Conservation (phyloP, 92 coral and sea anemone species). For the Zoanthus gigantus region DNA sequence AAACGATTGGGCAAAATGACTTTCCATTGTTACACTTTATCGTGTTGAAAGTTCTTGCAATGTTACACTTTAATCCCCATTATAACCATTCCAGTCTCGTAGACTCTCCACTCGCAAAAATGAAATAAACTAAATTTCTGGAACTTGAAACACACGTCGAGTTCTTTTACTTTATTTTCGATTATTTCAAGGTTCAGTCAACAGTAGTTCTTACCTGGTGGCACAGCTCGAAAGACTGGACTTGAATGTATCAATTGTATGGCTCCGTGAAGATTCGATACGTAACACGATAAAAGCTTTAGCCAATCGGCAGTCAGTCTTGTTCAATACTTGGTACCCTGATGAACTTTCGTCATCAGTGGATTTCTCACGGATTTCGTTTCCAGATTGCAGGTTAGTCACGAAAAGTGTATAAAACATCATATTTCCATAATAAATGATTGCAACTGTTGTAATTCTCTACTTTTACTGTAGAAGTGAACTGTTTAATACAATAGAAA, state of each 20-base stretch:
- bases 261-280: conserved; percentile 52
- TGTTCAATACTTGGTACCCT: conserved; percentile 70
- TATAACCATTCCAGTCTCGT: no score
- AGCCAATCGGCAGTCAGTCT: conserved; percentile 60
- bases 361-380: conserved; percentile 63
- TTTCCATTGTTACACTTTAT: no score
- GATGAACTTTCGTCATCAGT: conserved; percentile 58
- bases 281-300: conserved; percentile 32
- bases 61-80: no score
- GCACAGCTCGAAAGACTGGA: conserved; percentile 55
- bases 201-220: conserved; percentile 34
- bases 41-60: no score
- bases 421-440: background rate
- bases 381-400: conserved; percentile 71
- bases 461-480: no score
- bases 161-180: background rate
- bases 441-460: background rate
- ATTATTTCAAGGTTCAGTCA: conserved; percentile 6
- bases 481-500: no score
- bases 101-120: no score
- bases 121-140: no score
- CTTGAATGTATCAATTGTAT: conserved; percentile 65
- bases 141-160: background rate
- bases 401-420: background rate
- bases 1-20: no score